Evolutionary conservation across 2,888 invertebrate genomes (phyloP).

Genomic region (Apamea anceps): DNA sequence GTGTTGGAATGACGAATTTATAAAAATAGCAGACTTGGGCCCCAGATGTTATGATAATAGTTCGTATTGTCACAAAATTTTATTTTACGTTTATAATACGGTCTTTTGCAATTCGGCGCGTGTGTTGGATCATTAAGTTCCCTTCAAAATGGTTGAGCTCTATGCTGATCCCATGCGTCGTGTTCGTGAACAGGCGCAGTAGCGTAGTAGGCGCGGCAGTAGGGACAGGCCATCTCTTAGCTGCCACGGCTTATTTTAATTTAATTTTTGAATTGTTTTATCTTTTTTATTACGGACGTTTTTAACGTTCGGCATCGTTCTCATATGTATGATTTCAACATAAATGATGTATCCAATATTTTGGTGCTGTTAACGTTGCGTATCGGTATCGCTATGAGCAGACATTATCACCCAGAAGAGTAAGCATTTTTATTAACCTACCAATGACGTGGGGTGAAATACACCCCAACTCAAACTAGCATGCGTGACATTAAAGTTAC

Average conservation of each 20-base stretch:
- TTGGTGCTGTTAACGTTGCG: background rate
- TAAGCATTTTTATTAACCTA: background rate
- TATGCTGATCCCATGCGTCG: background rate
- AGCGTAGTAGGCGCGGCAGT: too few relatives aligned
- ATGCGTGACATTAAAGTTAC: slow-evolving; percentile 5
- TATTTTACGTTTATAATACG: background rate
- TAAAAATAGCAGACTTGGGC: too few relatives aligned
- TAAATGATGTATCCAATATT: too few relatives aligned
- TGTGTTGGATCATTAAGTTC: background rate
- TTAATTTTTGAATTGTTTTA: background rate
- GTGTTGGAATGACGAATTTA: too few relatives aligned
- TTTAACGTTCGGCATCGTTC: background rate
- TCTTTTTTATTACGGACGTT: background rate
- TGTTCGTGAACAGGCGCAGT: background rate
- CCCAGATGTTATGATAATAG: background rate
- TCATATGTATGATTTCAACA: slow-evolving; percentile 1
- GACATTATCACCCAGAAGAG: background rate
- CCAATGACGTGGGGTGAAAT: background rate
- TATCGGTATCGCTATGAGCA: slow-evolving; percentile 5
- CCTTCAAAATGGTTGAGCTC: background rate
- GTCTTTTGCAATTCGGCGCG: background rate
- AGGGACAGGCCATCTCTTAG: background rate
- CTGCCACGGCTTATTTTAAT: background rate
- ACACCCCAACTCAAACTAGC: background rate
- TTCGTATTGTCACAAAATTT: background rate